Evolutionary conservation across 2,888 invertebrate genomes (phyloP).

Genomic region (Hecatera dysodea): DNA sequence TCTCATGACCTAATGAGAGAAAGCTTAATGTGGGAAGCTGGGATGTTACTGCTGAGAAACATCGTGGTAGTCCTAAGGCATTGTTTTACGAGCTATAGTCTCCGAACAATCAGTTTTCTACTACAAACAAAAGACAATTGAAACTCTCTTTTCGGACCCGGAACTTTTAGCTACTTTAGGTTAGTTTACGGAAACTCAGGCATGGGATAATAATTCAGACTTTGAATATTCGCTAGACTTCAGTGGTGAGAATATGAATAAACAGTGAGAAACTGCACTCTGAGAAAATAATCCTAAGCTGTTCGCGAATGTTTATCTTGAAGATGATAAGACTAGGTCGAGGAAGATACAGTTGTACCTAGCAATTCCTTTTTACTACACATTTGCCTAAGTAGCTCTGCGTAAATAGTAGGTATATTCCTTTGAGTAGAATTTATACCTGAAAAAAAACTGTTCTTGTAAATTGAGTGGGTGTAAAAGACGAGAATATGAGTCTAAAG

Average conservation of each 20-base stretch:
- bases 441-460: not conserved
- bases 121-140: not conserved
- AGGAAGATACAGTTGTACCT: conserved; percentile 23
- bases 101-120: not conserved
- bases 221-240: not conserved
- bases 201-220: too few relatives aligned
- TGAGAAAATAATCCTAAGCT: conserved; percentile 41
- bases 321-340: conserved; percentile 37
- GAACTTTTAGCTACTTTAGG: not conserved
- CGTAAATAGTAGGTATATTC: not conserved
- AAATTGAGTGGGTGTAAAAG: not conserved
- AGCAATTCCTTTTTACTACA: conserved; percentile 13
- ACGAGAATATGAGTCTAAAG: too few relatives aligned
- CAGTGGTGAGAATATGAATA: conserved; percentile 7
- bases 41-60: conserved; percentile 10
- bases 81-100: conserved; percentile 6
- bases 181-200: not conserved
- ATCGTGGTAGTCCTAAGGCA: not conserved
- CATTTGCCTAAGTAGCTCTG: not conserved
- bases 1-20: conserved; percentile 42
- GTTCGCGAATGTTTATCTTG: conserved; percentile 42
- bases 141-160: not conserved
- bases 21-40: conserved; percentile 38
- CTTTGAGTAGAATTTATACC: not conserved
- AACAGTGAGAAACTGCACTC: conserved; percentile 15